Percentiles rank a stretch among this genome's conserved stretches.
These are phyloP conservation scores for Blastomussa wellsi DNA, from an alignment of 92 coral and sea anemone species.

Conservation along the genomic window DNA sequence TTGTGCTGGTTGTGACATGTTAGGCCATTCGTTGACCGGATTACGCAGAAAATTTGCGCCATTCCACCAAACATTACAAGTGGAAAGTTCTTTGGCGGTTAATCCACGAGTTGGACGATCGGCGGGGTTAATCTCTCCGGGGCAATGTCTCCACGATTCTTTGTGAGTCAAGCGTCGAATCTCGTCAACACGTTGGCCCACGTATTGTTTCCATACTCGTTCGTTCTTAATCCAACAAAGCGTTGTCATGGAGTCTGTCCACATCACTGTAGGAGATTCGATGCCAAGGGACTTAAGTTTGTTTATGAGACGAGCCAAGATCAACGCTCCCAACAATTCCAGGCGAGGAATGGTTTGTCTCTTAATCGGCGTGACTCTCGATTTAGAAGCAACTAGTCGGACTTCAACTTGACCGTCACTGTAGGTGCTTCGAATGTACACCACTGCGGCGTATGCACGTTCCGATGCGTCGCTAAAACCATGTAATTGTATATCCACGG, in stretches of 20 bases:
- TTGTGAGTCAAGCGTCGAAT: constrained; percentile 42
- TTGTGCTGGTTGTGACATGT: constrained; percentile 13
- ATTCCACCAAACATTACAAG: constrained; percentile 36
- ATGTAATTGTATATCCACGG: constrained; percentile 56
- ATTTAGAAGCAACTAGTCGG: constrained; percentile 60
- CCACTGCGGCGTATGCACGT: too few species aligned
- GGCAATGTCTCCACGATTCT: constrained; percentile 17
- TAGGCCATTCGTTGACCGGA: constrained; percentile 42
- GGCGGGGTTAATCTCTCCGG: constrained; percentile 50
- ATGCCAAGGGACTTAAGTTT: constrained; percentile 32
- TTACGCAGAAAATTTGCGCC: constrained; percentile 34
- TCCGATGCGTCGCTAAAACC: constrained; percentile 77
- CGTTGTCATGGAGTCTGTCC: constrained; percentile 59
- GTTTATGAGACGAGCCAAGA: constrained; percentile 57
- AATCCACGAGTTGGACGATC: constrained; percentile 44
- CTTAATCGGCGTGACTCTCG: constrained; percentile 68
- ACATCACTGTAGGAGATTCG: constrained; percentile 11
- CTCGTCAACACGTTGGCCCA: constrained; percentile 38
- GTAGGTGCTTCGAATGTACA: constrained; percentile 55
- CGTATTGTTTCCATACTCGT: constrained; percentile 47
- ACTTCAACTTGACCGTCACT: constrained; percentile 56
- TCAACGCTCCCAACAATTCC: constrained; percentile 63
- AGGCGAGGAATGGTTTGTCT: constrained; percentile 74
- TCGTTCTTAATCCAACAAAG: constrained; percentile 59
- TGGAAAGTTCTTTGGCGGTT: constrained; percentile 9